Evolutionary conservation across 30 jellyfish, hydroid and myxozoan species (phyloP).

Genomic region (Hydra vulgaris): DNA sequence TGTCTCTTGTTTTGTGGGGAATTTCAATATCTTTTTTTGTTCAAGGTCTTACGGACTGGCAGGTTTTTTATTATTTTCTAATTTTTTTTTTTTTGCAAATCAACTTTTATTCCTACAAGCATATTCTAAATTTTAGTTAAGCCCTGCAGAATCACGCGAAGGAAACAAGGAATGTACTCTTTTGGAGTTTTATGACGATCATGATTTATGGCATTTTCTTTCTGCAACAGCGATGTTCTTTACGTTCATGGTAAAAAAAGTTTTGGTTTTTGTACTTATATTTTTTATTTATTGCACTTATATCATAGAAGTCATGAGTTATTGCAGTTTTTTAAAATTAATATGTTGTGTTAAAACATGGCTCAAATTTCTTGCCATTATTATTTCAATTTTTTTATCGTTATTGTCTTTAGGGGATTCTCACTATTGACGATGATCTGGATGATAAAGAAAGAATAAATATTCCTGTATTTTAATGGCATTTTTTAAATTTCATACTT

Average conservation of each 20-base stretch:
- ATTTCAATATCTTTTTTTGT: constrained; percentile 48
- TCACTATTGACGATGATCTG: constrained; percentile 70
- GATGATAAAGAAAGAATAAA: constrained; percentile 42
- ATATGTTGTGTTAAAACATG: too few species aligned
- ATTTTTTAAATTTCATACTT: too few species aligned
- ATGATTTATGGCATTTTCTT: constrained; percentile 88
- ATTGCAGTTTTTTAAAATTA: too few species aligned
- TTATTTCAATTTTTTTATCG: too few species aligned
- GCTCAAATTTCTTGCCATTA: too few species aligned
- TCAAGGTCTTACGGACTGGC: constrained; percentile 81
- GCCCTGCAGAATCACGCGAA: constrained; percentile 93
- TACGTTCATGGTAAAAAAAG: constrained; percentile 76
- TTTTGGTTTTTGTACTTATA: too few species aligned
- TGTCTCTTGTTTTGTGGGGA: constrained; percentile 60
- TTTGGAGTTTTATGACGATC: constrained; percentile 64
- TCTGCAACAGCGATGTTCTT: constrained; percentile 90
- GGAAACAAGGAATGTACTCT: constrained; percentile 63
- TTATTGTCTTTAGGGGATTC: constrained; percentile 42
- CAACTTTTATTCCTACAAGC: too few species aligned
- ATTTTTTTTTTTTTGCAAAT: background rate
- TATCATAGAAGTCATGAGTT: too few species aligned
- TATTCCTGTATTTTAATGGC: constrained; percentile 45
- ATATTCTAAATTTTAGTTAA: constrained; percentile 25
- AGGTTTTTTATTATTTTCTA: constrained; percentile 27
- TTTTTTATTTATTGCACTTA: too few species aligned